Evolutionary conservation across 2,888 invertebrate species (phyloP).

Genomic region (Drosophila meridiana): DNA sequence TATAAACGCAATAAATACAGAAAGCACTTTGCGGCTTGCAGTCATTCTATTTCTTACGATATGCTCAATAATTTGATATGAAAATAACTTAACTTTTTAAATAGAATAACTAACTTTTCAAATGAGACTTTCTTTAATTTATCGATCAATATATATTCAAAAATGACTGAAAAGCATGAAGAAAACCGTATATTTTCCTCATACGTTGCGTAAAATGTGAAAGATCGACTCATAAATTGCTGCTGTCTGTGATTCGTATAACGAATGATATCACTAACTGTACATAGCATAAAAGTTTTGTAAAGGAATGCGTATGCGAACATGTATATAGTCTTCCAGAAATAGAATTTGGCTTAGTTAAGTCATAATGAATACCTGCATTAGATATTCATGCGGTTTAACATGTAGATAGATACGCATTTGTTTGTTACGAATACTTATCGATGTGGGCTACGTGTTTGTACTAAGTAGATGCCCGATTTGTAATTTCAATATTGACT

Average conservation of each 20-base stretch:
- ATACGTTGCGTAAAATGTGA: not conserved
- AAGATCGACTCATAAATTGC: not conserved
- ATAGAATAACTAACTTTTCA: not conserved
- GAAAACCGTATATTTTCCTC: not conserved
- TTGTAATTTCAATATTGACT: conserved; percentile 89
- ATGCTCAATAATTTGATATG: not conserved
- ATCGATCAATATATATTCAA: too few species aligned
- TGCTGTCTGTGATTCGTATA: not conserved
- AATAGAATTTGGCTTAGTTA: not conserved
- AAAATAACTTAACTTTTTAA: not conserved
- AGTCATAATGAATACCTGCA: not conserved
- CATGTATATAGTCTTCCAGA: too few species aligned
- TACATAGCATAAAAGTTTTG: conserved; percentile 5
- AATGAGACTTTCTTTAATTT: not conserved
- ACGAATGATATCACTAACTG: not conserved
- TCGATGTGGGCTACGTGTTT: not conserved
- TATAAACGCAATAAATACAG: not conserved
- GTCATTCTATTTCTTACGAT: not conserved
- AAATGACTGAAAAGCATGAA: not conserved
- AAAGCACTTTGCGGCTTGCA: not conserved
- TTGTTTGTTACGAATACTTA: conserved; percentile 13
- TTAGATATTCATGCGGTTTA: not conserved
- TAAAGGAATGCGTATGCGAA: conserved; percentile 14
- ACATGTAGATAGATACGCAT: not conserved
- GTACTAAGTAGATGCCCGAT: conserved; percentile 23